A percentile compares a stretch with the other conserved stretches of the same genome.
These are phyloP conservation scores for Spodoptera picta DNA, from an alignment of 2,888 invertebrate species.

Conservation along the genomic window DNA sequence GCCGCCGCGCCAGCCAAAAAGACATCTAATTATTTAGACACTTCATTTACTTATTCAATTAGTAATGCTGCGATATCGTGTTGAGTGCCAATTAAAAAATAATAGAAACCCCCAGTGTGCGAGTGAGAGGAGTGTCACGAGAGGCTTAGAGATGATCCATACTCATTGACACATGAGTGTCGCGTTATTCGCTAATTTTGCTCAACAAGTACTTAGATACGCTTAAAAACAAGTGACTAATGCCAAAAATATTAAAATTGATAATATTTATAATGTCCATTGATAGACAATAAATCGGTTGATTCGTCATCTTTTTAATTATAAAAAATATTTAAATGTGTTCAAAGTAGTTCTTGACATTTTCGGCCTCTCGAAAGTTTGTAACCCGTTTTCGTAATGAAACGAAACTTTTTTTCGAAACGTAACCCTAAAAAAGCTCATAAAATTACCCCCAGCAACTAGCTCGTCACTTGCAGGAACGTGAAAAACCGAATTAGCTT, in stretches of 20 bases:
- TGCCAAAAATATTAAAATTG: background rate
- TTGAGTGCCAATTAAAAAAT: constrained; percentile 87
- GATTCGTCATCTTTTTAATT: background rate
- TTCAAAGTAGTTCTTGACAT: too few species aligned
- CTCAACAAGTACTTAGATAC: constrained; percentile 14
- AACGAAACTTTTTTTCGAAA: constrained; percentile 42
- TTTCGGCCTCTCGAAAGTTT: background rate
- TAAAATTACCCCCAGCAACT: constrained; percentile 64
- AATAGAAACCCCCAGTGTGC: constrained; percentile 78
- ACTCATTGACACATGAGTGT: constrained; percentile 49
- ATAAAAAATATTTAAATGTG: too few species aligned
- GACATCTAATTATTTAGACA: constrained; percentile 85
- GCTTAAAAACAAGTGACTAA: background rate
- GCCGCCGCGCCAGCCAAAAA: constrained; percentile 73
- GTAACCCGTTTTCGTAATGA: constrained; percentile 20
- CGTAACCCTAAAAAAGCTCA: constrained; percentile 56
- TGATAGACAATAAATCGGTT: background rate
- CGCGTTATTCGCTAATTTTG: constrained; percentile 47
- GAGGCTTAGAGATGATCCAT: constrained; percentile 74
- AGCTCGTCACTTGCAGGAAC: constrained; percentile 78
- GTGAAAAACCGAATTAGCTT: constrained; percentile 86
- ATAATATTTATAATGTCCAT: background rate
- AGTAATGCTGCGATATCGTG: constrained; percentile 80
- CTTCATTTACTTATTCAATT: constrained; percentile 87
- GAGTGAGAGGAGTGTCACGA: constrained; percentile 75